Evolutionary conservation across 1,140 invertebrate genomes (phyloP).

Genomic region (Saccostrea echinata): DNA sequence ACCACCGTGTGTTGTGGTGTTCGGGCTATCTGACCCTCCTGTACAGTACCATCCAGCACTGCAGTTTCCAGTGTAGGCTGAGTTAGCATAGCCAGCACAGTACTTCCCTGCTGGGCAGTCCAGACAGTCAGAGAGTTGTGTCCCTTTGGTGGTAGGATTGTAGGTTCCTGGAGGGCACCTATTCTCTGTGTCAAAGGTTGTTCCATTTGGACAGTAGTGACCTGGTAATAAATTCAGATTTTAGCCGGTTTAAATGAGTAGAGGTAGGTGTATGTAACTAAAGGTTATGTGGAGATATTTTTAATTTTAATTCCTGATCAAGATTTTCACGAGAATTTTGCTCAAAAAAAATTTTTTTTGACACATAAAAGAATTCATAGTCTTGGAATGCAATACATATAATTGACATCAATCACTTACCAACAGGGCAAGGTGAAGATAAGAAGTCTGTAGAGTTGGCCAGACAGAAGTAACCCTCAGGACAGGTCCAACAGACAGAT

Average conservation of each 20-base stretch:
- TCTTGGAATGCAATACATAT: not conserved
- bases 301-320: too few species aligned
- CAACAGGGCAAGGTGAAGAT: constrained; percentile 66
- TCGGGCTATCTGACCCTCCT: constrained; percentile 68
- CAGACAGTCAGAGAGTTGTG: constrained; percentile 64
- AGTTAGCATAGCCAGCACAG: constrained; percentile 73
- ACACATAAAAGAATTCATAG: too few species aligned
- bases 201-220: constrained; percentile 77
- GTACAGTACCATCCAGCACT: constrained; percentile 76
- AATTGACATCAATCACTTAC: constrained; percentile 54
- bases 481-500: constrained; percentile 68
- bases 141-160: constrained; percentile 67
- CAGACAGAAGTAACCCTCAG: constrained; percentile 72
- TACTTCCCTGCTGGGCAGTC: constrained; percentile 74
- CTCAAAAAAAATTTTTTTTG: too few species aligned
- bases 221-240: constrained; percentile 56
- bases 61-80: constrained; percentile 74
- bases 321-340: too few species aligned
- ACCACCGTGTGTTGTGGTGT: constrained; percentile 70
- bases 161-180: constrained; percentile 73
- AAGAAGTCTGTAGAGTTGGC: constrained; percentile 67
- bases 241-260: too few species aligned
- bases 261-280: too few species aligned
- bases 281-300: too few species aligned
- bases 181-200: constrained; percentile 67